Evolutionary conservation across 2,888 invertebrate species (phyloP), one percentile per base, ranked within the genome.

Genomic region (Megastigmus dorsalis): DNA sequence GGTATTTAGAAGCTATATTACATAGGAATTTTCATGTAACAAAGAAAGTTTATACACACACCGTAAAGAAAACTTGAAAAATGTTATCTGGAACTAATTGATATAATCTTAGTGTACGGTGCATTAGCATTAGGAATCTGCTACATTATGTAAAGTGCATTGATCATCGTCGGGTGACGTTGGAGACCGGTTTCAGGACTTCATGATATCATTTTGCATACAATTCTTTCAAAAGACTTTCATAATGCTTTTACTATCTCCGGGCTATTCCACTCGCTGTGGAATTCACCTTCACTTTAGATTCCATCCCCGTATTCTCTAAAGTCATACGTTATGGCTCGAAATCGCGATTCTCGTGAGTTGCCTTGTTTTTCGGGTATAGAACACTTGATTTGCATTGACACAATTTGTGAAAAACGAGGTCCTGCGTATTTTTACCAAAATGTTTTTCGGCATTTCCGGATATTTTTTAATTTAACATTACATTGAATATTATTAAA

Each of bases 221-320:
- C 55, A 50, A 74, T 74, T 74, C 74, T 54, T 52, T 60, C 20
- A n/a, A 48, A 10, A 41, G 38, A 5, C 74, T 65, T 63, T 74
- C 57, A 73, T 67, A 73, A 66, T 66, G 43, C 68, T 50, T 20
- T 54, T 66, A 52, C 52, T 52, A 43, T 45, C 43, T 60, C 23
- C 60, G 41, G 36, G 23, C 38, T 50, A 30, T 48, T 38, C 18
- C n/a, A 15, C 23, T 26, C 30, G 33, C 0, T 15, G 26, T 13
- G 43, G 65, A 65, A 69, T 69, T 65, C 59, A 69, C 63, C 33
- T 69, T 57, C 57, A 69, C 63, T 59, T 74, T 38, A 20, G 43
- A 74, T 55, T 68, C 59, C 48, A 41, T 48, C 55, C 66, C 50
- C 63, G 62, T 45, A 30, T n/a, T 18, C 30, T 18, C 18, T 28